A percentile compares a stretch with the other conserved stretches of the same genome.
Evolutionary conservation across 1,140 invertebrate genomes (phyloP).

Genomic region (Drosophila sp.): DNA sequence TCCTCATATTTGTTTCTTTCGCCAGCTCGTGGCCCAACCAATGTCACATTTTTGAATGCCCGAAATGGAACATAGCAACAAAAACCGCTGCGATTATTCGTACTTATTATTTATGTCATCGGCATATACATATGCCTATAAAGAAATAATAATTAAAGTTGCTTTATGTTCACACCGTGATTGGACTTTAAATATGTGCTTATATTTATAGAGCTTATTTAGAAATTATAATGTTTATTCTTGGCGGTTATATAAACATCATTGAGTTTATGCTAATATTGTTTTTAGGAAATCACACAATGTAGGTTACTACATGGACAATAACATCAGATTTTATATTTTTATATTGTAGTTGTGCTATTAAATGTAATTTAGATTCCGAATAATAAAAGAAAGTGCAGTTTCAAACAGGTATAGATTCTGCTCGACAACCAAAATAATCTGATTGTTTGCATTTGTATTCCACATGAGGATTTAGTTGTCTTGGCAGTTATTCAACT

Average conservation of each 20-base stretch:
- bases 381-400: neutral
- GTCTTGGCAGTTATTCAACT: neutral
- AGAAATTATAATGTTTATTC: slow-evolving; percentile 39
- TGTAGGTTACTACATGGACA: slow-evolving; percentile 19
- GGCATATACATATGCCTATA: slow-evolving; percentile 34
- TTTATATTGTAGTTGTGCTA: neutral
- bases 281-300: slow-evolving; percentile 34
- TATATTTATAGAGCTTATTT: slow-evolving; percentile 23
- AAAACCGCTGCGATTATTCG: slow-evolving; percentile 12
- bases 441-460: neutral
- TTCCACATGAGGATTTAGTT: neutral
- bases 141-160: slow-evolving; percentile 54
- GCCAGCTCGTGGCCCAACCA: slow-evolving; percentile 33
- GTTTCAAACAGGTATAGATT: too few relatives aligned
- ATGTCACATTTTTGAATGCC: slow-evolving; percentile 41
- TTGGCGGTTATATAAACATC: slow-evolving; percentile 22
- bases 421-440: neutral
- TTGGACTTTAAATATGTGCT: slow-evolving; percentile 37
- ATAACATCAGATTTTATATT: slow-evolving; percentile 8
- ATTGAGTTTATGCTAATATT: slow-evolving; percentile 49
- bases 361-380: too few relatives aligned
- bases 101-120: slow-evolving; percentile 53
- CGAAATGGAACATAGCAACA: slow-evolving; percentile 22
- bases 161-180: slow-evolving; percentile 53
- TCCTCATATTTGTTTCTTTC: slow-evolving; percentile 21